Evolutionary conservation across 2,797 vertebrate genomes (phyloP), one percentile per base, ranked within the genome.

Genomic region (Phoxinus dragarum): DNA sequence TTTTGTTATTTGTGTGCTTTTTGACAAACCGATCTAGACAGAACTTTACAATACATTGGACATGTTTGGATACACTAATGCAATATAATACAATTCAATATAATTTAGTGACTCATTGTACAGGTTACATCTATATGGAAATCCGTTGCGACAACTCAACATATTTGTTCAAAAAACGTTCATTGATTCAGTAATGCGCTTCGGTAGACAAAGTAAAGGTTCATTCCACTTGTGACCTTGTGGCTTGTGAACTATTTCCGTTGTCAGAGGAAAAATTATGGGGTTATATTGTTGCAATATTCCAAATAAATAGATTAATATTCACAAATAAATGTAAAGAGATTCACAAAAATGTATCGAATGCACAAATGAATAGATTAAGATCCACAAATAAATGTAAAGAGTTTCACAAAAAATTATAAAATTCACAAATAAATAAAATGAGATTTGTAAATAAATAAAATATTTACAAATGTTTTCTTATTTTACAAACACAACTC

Each of bases 81-180:
- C 23, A 11, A n/a, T n/a, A 27, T 5, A 59, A 12, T n/a, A 59
- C 21, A n/a, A 56, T 3, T 4, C 8, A n/a, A 56, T 56, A n/a
- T 11, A 27, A 12, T 61, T 27, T 6, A 64, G 5, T 31, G n/a
- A 27, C 11, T 61, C 10, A 10, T n/a, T 59, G 23, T 27, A 61
- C 56, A 61, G 59, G n/a, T 6, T 27, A 27, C 59, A 61, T 27
- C 1, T 11, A 61, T 27, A 14, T 4, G 23, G 7, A 19, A 69
- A 38, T n/a, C 23, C 1, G 68, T 0, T 5, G 68, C 2, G 9
- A 71, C 38, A 40, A 5, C 38, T 69, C 19, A 23, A 40, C 19
- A 69, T 36, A 40, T 42, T n/a, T 0, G 5, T n/a, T 71, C 0
- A 11, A 71, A n/a, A 47, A 42, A 23, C 5, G 0, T 2, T 5